phyloP scores from a whole-genome alignment of 2,113 vertebrate species.

The Pionites leucogaster region DNA sequence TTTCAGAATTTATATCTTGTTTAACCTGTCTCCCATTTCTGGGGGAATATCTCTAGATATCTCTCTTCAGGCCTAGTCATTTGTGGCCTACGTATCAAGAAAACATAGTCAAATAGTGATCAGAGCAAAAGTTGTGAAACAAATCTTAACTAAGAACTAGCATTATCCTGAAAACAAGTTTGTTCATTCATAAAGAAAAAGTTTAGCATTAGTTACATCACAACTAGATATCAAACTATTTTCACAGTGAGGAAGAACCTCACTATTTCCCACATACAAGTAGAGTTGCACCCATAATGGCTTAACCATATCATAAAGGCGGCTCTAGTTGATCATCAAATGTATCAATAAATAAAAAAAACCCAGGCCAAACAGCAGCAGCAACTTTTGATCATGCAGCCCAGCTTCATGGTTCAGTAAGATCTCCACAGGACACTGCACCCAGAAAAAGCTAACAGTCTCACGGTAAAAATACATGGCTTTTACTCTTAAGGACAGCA shows the following conservation, averaged over 20 bases:
- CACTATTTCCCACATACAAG: background rate
- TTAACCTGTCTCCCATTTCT: background rate
- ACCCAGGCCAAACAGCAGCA: background rate
- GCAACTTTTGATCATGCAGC: background rate
- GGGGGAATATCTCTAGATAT: background rate
- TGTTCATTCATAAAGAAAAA: background rate
- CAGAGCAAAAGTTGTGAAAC: background rate
- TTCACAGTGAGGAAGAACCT: background rate
- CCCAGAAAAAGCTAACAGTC: background rate
- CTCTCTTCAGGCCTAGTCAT: background rate
- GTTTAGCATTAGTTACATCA: background rate
- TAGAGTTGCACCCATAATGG: background rate
- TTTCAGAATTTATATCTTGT: slow-evolving; percentile 7
- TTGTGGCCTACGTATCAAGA: background rate
- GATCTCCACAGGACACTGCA: background rate
- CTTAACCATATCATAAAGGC: background rate
- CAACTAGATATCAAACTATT: background rate
- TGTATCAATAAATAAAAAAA: background rate
- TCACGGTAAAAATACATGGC: background rate
- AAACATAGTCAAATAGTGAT: background rate
- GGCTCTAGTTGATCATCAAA: background rate
- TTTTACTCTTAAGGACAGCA: background rate
- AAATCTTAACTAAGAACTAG: background rate
- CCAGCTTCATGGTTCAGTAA: background rate
- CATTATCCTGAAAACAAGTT: background rate